These are phyloP conservation scores for Siphamia tubifer DNA, from an alignment of 2,113 vertebrate species.

Conservation along the genomic window DNA sequence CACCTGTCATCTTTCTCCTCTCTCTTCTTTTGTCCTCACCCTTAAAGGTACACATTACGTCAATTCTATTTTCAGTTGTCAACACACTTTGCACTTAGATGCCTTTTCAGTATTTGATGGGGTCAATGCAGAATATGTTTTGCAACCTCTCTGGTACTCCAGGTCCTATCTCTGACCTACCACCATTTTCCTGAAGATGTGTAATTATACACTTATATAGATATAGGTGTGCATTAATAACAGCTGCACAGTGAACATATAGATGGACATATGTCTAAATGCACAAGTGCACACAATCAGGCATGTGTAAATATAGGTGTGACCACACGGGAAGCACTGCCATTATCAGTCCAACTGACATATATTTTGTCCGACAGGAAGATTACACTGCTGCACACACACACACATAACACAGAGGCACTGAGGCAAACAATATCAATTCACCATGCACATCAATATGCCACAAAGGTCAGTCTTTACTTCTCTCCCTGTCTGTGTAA, in stretches of 20 bases:
- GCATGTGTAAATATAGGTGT: background rate
- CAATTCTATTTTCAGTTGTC: constrained; percentile 37
- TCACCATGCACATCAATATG: constrained; percentile 6
- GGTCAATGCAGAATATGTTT: constrained; percentile 40
- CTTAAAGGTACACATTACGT: background rate
- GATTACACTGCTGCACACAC: background rate
- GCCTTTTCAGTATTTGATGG: background rate
- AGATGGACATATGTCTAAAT: background rate
- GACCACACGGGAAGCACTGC: background rate
- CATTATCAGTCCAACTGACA: constrained; percentile 17
- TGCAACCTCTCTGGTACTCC: background rate
- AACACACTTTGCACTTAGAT: constrained; percentile 19
- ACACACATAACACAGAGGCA: background rate
- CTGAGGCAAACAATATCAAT: constrained; percentile 24
- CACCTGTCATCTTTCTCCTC: constrained; percentile 17
- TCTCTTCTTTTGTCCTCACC: background rate
- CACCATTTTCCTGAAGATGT: constrained; percentile 8
- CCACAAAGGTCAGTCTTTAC: constrained; percentile 32
- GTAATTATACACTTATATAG: constrained; percentile 1
- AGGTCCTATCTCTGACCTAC: background rate
- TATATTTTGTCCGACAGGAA: constrained; percentile 18
- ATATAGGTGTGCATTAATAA: background rate
- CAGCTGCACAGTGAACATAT: background rate
- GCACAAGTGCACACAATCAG: background rate
- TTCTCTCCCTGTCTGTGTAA: background rate